Percentiles rank a stretch among this genome's conserved stretches.
Evolutionary conservation across 35 echinoderm and acorn worm genomes (phyloP).

Genomic region (Amphiura filiformis): DNA sequence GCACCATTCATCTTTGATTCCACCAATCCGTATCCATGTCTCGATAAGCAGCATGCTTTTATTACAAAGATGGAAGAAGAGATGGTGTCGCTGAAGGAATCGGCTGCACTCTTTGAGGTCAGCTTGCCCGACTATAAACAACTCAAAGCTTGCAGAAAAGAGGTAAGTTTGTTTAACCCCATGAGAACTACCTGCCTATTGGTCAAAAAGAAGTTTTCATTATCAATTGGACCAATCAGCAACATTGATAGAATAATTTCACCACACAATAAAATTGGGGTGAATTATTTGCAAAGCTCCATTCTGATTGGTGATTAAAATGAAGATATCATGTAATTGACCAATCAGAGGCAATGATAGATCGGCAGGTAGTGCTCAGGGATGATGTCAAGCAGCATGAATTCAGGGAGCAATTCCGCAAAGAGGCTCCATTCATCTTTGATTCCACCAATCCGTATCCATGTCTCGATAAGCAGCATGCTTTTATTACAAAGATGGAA

Average conservation of each 20-base stretch:
- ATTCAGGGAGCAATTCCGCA: slow-evolving; percentile 89
- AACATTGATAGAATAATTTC: no score
- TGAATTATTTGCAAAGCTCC: no score
- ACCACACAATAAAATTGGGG: no score
- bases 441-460: slow-evolving; percentile 67
- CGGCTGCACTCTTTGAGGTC: slow-evolving; percentile 95
- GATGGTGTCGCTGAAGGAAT: slow-evolving; percentile 78
- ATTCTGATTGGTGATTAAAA: no score
- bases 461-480: slow-evolving; percentile 68
- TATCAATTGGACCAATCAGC: no score
- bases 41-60: slow-evolving; percentile 63
- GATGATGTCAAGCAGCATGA: slow-evolving; percentile 94
- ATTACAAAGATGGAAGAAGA: slow-evolving; percentile 86
- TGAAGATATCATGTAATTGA: no score
- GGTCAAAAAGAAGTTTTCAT: no score
- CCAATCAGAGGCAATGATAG: no score
- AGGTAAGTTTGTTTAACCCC: no score
- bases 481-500: slow-evolving; percentile 84
- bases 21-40: slow-evolving; percentile 64
- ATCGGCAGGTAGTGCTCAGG: no score
- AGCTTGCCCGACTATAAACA: slow-evolving; percentile 91
- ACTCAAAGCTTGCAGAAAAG: slow-evolving; percentile 83
- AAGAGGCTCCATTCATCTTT: slow-evolving; percentile 91
- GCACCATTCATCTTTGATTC: slow-evolving; percentile 89
- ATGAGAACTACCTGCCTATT: no score